Percentiles rank a stretch among this genome's conserved stretches.
Evolutionary conservation across 2,797 vertebrate genomes (phyloP).

Genomic region (Podarcis siculus): DNA sequence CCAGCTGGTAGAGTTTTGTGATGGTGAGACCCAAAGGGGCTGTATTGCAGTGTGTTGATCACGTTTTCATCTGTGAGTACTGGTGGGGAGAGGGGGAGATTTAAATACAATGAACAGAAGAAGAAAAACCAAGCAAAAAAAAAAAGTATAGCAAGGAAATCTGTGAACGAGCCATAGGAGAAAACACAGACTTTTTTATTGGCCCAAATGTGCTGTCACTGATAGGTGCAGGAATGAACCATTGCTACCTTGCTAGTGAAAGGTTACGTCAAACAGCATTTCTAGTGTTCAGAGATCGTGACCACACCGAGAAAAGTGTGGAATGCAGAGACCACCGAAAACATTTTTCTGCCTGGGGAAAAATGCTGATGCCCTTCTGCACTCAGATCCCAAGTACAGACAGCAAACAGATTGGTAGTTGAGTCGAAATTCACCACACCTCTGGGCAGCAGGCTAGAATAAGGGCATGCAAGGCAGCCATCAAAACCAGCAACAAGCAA

Average conservation of each 20-base stretch:
- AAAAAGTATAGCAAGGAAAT: neutral
- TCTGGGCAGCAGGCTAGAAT: no score
- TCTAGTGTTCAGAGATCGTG: neutral
- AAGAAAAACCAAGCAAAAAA: neutral
- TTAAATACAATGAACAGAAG: slow-evolving; percentile 13
- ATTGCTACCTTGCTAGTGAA: neutral
- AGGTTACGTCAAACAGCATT: neutral
- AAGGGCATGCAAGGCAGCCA: no score
- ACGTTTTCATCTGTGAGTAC: slow-evolving; percentile 10
- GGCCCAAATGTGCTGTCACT: neutral
- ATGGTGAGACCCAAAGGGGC: neutral
- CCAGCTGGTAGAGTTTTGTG: neutral
- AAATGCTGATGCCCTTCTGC: no score
- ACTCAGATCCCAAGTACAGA: no score
- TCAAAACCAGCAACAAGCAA: no score
- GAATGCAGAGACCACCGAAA: no score
- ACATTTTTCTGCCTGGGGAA: neutral
- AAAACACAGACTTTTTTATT: neutral
- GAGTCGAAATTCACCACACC: no score
- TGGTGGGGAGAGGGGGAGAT: neutral
- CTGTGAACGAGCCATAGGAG: neutral
- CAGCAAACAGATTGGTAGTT: no score
- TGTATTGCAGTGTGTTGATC: neutral
- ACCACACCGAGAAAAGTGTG: neutral
- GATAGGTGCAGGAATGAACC: neutral